These are phyloP conservation scores for Hemicrepidius hirtus DNA, from an alignment of 2,888 invertebrate genomes.

Conservation along the genomic window DNA sequence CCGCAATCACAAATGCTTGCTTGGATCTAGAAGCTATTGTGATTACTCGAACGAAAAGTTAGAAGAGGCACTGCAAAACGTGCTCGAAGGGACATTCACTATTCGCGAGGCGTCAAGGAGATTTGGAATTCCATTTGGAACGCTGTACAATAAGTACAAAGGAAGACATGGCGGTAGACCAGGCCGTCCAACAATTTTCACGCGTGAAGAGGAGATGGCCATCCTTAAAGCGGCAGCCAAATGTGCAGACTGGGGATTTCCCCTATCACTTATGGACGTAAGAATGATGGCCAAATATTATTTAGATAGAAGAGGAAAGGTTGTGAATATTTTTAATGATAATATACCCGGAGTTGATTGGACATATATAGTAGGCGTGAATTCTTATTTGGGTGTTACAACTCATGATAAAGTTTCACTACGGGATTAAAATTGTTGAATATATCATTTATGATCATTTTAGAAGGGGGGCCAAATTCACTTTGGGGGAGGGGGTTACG, in stretches of 20 bases:
- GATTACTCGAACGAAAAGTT: neutral
- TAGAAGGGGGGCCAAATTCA: no score
- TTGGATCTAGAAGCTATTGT: neutral
- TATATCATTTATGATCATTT: no score
- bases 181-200: slow-evolving; percentile 45
- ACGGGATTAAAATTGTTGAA: no score
- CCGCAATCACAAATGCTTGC: neutral
- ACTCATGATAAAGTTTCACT: no score
- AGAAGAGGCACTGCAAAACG: slow-evolving; percentile 33
- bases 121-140: slow-evolving; percentile 39
- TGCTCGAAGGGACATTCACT: slow-evolving; percentile 34
- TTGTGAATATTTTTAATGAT: slow-evolving; percentile 52
- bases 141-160: slow-evolving; percentile 29
- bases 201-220: slow-evolving; percentile 41
- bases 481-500: no score
- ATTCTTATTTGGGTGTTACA: no score
- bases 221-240: slow-evolving; percentile 37
- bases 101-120: slow-evolving; percentile 7
- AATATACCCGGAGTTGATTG: slow-evolving; percentile 57
- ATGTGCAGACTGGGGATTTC: slow-evolving; percentile 58
- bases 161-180: slow-evolving; percentile 25
- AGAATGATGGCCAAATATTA: slow-evolving; percentile 56
- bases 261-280: slow-evolving; percentile 53
- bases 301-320: slow-evolving; percentile 54
- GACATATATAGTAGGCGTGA: no score